Conservation (phyloP, 2,113 vertebrate species). For the Tetrax tetrax region DNA sequence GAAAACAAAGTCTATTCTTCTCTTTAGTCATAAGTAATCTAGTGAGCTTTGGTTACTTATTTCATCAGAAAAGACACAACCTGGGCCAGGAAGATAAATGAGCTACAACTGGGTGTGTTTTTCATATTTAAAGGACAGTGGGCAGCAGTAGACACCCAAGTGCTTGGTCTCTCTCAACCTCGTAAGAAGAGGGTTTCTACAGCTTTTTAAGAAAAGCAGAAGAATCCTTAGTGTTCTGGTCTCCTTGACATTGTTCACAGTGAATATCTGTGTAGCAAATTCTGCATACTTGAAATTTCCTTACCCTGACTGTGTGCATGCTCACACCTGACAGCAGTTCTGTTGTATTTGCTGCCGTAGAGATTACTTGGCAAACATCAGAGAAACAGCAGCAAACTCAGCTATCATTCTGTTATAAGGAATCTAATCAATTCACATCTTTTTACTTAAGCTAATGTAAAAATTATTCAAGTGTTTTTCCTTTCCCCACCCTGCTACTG, state of each 20-base stretch:
- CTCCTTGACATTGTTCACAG: neutral
- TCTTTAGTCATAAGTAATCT: neutral
- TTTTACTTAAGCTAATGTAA: neutral
- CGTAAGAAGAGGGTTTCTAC: neutral
- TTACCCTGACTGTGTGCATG: neutral
- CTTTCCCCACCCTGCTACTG: neutral
- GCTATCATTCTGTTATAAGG: neutral
- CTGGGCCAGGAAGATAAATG: neutral
- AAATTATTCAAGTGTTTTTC: neutral
- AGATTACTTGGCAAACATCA: neutral
- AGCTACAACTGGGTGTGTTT: neutral
- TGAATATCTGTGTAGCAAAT: neutral
- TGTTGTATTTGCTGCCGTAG: neutral
- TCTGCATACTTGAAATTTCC: neutral
- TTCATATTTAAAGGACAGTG: neutral
- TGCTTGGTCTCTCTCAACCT: neutral
- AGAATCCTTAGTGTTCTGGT: neutral
- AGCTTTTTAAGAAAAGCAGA: neutral
- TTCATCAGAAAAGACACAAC: neutral
- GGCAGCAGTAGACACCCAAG: neutral
- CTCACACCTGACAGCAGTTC: constrained; percentile 16
- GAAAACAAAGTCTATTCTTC: neutral
- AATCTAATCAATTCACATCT: neutral
- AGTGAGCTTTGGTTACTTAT: neutral
- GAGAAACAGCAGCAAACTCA: neutral